phyloP scores from a whole-genome alignment of 2,888 invertebrate species.

The Apamea anceps region DNA sequence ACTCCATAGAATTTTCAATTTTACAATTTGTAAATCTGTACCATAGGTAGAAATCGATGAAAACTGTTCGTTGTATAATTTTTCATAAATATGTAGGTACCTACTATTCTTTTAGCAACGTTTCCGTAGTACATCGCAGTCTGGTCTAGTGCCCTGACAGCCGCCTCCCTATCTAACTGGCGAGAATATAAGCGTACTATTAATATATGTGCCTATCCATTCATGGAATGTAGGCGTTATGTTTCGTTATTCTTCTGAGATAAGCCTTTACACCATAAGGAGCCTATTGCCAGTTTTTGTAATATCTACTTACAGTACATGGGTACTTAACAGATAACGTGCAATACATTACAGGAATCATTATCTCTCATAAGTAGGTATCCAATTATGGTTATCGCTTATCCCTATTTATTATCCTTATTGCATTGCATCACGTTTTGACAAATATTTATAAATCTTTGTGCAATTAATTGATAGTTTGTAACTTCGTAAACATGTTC shows the following conservation, averaged over 20 bases:
- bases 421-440: conserved; percentile 29
- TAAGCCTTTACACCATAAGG: background rate
- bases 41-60: background rate
- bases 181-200: background rate
- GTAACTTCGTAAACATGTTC: background rate
- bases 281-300: background rate
- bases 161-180: background rate
- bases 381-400: conserved; percentile 23
- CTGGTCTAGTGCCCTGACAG: no score
- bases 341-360: conserved; percentile 18
- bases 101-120: background rate
- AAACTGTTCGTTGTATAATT: background rate
- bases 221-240: background rate
- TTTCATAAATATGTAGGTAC: background rate
- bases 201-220: background rate
- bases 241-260: background rate
- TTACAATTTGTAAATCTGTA: background rate
- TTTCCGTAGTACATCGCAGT: background rate
- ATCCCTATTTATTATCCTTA: conserved; percentile 43
- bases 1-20: background rate
- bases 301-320: background rate
- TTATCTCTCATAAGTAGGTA: conserved; percentile 38
- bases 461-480: conserved; percentile 3
- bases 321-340: conserved; percentile 34
- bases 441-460: background rate